These are phyloP conservation scores for Pygoscelis antarcticus DNA, from an alignment of 2,113 vertebrate species.

Conservation along the genomic window DNA sequence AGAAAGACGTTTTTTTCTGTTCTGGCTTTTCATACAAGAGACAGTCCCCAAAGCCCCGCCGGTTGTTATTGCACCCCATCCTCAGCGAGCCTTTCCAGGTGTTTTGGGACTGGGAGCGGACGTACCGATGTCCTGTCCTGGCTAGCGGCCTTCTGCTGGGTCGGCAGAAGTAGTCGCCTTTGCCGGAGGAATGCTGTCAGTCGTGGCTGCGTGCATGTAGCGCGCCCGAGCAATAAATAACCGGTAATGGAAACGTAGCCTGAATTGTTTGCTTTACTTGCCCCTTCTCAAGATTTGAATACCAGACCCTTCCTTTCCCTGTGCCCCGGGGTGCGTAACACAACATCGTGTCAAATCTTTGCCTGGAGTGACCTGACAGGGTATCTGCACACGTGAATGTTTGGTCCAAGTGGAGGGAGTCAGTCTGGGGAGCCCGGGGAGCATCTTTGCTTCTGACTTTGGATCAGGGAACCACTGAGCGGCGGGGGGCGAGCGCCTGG, in stretches of 20 bases:
- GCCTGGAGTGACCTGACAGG: constrained; percentile 6
- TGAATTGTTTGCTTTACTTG: constrained; percentile 53
- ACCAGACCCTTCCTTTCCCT: constrained; percentile 7
- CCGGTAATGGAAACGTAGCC: neutral
- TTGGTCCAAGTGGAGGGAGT: constrained; percentile 7
- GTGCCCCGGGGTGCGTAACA: constrained; percentile 10
- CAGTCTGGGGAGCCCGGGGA: constrained; percentile 31
- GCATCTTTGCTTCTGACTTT: constrained; percentile 36
- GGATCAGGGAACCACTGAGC: neutral
- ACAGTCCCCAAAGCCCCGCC: neutral
- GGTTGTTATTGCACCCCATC: constrained; percentile 49
- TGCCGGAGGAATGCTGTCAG: constrained; percentile 69
- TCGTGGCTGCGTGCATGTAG: constrained; percentile 51
- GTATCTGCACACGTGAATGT: constrained; percentile 51
- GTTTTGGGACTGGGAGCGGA: neutral
- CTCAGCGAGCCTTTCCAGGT: constrained; percentile 37
- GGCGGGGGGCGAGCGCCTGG: neutral
- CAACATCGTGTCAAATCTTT: constrained; percentile 47
- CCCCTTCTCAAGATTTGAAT: constrained; percentile 35
- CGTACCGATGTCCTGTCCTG: constrained; percentile 22
- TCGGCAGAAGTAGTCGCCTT: constrained; percentile 63
- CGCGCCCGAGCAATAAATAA: neutral
- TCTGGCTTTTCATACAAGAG: constrained; percentile 24
- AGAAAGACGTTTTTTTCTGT: constrained; percentile 7
- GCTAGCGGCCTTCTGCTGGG: constrained; percentile 6